phyloP scores from a whole-genome alignment of 2,113 vertebrate species.

The Hydropotes inermis region DNA sequence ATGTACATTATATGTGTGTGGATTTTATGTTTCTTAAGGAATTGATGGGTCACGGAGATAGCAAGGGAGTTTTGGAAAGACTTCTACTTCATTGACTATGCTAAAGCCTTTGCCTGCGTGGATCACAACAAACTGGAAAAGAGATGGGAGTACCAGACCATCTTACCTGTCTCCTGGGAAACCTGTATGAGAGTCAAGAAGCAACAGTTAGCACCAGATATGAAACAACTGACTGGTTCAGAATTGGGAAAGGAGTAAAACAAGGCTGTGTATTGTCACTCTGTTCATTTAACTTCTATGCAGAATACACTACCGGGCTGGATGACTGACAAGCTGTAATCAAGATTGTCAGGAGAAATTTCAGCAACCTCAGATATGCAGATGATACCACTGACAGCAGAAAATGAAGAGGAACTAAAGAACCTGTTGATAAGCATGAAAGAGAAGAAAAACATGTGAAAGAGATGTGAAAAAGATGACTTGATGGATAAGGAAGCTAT shows the following conservation, averaged over 20 bases:
- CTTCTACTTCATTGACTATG: not conserved
- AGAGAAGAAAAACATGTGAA: not conserved
- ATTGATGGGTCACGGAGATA: not conserved
- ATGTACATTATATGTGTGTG: not conserved
- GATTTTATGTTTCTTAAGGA: slow-evolving; percentile 4
- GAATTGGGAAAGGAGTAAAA: not conserved
- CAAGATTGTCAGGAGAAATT: not conserved
- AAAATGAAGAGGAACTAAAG: not conserved
- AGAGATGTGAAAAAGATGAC: not conserved
- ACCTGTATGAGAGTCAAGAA: not conserved
- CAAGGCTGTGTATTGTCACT: not conserved
- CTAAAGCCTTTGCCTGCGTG: not conserved
- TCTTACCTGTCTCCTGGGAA: not conserved
- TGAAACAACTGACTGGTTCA: not conserved
- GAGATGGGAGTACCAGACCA: not conserved
- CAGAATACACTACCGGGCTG: not conserved
- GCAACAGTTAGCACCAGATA: not conserved
- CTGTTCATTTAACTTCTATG: not conserved
- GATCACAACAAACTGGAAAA: not conserved
- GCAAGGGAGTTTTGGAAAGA: not conserved
- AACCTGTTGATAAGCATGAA: not conserved
- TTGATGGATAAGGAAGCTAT: not conserved
- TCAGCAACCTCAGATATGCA: not conserved
- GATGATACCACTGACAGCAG: not conserved
- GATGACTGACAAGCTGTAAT: not conserved